Conservation (phyloP, 2,797 vertebrate genomes). For the Adelosebastes latens region DNA sequence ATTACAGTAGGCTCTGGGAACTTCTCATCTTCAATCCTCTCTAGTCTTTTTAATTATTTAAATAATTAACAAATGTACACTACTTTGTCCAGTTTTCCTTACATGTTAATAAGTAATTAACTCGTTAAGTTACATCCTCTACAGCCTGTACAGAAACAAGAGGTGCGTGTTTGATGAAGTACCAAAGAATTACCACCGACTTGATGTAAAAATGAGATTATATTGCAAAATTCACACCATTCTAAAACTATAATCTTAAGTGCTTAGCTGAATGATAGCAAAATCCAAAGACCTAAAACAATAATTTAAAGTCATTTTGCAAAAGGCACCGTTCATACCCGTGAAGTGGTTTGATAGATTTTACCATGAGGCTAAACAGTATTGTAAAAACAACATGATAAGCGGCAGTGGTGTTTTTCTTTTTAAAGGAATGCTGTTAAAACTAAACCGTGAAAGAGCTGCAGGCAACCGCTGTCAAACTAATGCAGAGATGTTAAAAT, state of each 20-base stretch:
- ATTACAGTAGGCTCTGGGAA: conserved; percentile 27
- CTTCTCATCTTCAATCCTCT: not conserved
- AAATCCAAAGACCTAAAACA: conserved; percentile 30
- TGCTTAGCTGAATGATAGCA: conserved; percentile 9
- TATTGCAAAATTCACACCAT: conserved; percentile 6
- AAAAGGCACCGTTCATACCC: conserved; percentile 73
- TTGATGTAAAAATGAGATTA: not conserved
- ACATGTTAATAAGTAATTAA: conserved; percentile 24
- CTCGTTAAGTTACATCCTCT: conserved; percentile 10
- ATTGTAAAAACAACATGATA: conserved; percentile 23
- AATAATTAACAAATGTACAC: conserved; percentile 42
- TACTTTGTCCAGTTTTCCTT: conserved; percentile 4
- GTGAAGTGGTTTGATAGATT: conserved; percentile 30
- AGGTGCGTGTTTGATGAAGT: not conserved
- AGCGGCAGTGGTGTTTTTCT: conserved; percentile 29
- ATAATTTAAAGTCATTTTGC: conserved; percentile 40
- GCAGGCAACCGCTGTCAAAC: conserved; percentile 12
- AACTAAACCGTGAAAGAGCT: conserved; percentile 24
- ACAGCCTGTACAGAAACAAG: not conserved
- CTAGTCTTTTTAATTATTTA: conserved; percentile 24
- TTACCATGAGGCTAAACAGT: conserved; percentile 56
- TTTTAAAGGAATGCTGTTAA: conserved; percentile 53
- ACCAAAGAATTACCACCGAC: not conserved
- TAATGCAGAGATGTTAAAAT: conserved; percentile 30
- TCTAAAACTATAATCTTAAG: conserved; percentile 28